phyloP scores from a whole-genome alignment of 2,113 vertebrate species.

The Dipodomys spectabilis region DNA sequence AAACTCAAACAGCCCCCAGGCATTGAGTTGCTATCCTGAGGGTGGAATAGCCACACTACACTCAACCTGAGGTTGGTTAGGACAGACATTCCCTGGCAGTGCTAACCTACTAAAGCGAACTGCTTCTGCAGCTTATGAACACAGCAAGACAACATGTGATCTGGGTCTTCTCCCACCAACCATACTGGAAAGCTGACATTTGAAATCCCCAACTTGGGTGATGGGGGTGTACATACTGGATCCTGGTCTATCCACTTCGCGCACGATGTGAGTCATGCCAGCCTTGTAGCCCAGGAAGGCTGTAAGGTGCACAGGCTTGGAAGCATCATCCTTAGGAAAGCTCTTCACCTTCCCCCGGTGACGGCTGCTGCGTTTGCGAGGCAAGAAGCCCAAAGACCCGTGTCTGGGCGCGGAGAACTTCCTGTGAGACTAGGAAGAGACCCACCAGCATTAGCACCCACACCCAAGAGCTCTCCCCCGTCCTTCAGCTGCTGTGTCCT shows the following conservation, averaged over 20 bases:
- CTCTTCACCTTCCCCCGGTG: slow-evolving; percentile 99
- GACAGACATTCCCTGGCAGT: too few relatives aligned
- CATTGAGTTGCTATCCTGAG: too few relatives aligned
- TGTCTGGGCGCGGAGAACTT: slow-evolving; percentile 98
- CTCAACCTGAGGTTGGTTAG: too few relatives aligned
- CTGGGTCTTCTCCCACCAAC: too few relatives aligned
- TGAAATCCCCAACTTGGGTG: not conserved
- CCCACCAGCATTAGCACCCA: accelerated
- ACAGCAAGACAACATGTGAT: too few relatives aligned
- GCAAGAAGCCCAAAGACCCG: slow-evolving; percentile 97
- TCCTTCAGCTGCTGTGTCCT: too few relatives aligned
- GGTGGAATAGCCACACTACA: too few relatives aligned
- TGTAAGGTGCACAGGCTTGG: slow-evolving; percentile 96
- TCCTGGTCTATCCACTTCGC: slow-evolving; percentile 96
- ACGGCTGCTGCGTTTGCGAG: slow-evolving; percentile 95
- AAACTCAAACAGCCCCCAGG: too few relatives aligned
- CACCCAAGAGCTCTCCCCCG: not conserved
- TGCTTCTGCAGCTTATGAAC: too few relatives aligned
- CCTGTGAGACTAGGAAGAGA: slow-evolving; percentile 92
- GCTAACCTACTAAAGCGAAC: too few relatives aligned
- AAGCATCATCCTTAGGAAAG: slow-evolving; percentile 96
- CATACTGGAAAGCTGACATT: too few relatives aligned
- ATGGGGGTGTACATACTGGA: slow-evolving; percentile 90
- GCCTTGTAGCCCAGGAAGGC: slow-evolving; percentile 99
- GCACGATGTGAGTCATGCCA: slow-evolving; percentile 99